Conservation (phyloP, 2,797 vertebrate species). For the Salarias fasciatus region DNA sequence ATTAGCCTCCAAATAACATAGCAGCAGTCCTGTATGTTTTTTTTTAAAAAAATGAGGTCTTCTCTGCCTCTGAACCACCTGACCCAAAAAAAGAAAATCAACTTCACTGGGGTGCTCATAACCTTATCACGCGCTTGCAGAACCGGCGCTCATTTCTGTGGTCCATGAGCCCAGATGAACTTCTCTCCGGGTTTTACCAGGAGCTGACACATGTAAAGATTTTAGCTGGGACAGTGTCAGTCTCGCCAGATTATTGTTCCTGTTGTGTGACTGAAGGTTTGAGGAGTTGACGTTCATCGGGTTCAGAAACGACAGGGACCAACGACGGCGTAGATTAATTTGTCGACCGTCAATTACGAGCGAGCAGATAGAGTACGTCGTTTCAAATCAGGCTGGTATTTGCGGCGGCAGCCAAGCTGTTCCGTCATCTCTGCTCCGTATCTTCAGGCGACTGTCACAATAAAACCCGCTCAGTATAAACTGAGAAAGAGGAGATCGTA, state of each 20-base stretch:
- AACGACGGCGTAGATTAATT: constrained; percentile 28
- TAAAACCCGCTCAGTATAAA: constrained; percentile 9
- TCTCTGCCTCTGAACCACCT: constrained; percentile 5
- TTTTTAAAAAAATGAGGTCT: constrained; percentile 15
- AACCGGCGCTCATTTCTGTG: constrained; percentile 17
- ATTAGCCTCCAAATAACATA: constrained; percentile 9
- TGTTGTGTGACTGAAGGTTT: constrained; percentile 37
- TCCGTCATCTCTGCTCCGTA: constrained; percentile 5
- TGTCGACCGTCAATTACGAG: constrained; percentile 45
- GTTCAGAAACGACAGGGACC: constrained; percentile 29
- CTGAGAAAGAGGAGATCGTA: neutral
- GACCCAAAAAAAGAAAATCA: constrained; percentile 23
- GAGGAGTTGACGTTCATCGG: constrained; percentile 21
- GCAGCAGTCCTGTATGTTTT: constrained; percentile 3
- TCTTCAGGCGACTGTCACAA: constrained; percentile 10
- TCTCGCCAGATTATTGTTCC: constrained; percentile 54
- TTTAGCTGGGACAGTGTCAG: constrained; percentile 42
- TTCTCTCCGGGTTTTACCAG: constrained; percentile 41
- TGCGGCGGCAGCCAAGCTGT: neutral
- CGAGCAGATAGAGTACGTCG: constrained; percentile 26
- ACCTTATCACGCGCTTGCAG: constrained; percentile 45
- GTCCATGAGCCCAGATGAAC: constrained; percentile 46
- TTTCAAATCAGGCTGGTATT: constrained; percentile 9
- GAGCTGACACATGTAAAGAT: constrained; percentile 52
- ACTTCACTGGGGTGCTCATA: constrained; percentile 31